A percentile compares a stretch with the other conserved stretches of the same genome.
These are phyloP conservation scores for Sinocyclocheilus grahami DNA, from an alignment of 2,113 vertebrate genomes.

Conservation along the genomic window DNA sequence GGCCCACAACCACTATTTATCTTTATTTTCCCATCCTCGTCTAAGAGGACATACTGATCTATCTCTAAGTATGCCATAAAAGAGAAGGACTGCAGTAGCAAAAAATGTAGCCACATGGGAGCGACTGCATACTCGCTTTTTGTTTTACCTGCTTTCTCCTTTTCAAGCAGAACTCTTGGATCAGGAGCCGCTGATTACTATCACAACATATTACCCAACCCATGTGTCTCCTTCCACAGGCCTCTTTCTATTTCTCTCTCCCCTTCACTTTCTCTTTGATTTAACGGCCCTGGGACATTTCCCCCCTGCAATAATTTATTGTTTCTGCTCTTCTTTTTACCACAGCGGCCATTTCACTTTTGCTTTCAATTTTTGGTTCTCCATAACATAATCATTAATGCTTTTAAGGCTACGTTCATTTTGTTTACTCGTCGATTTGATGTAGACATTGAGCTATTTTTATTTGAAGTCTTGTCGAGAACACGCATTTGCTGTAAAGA, in stretches of 20 bases:
- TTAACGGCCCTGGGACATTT: conserved; percentile 62
- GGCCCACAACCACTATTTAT: conserved; percentile 13
- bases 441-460: neutral
- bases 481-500: neutral
- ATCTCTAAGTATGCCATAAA: conserved; percentile 12
- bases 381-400: neutral
- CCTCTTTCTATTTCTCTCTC: conserved; percentile 29
- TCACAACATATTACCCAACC: conserved; percentile 47
- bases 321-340: conserved; percentile 15
- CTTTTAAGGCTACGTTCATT: neutral
- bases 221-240: conserved; percentile 39
- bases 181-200: conserved; percentile 41
- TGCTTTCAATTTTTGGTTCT: conserved; percentile 22
- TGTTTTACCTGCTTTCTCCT: conserved; percentile 17
- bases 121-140: neutral
- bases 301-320: conserved; percentile 26
- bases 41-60: conserved; percentile 24
- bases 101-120: conserved; percentile 27
- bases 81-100: conserved; percentile 14
- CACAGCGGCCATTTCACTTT: conserved; percentile 5
- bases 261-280: conserved; percentile 48
- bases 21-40: conserved; percentile 7
- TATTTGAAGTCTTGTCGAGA: neutral
- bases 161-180: conserved; percentile 28
- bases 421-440: neutral